Evolutionary conservation across 2,113 vertebrate species (phyloP), one percentile per base, ranked within the genome.

Genomic region (Cynoglossus semilaevis): DNA sequence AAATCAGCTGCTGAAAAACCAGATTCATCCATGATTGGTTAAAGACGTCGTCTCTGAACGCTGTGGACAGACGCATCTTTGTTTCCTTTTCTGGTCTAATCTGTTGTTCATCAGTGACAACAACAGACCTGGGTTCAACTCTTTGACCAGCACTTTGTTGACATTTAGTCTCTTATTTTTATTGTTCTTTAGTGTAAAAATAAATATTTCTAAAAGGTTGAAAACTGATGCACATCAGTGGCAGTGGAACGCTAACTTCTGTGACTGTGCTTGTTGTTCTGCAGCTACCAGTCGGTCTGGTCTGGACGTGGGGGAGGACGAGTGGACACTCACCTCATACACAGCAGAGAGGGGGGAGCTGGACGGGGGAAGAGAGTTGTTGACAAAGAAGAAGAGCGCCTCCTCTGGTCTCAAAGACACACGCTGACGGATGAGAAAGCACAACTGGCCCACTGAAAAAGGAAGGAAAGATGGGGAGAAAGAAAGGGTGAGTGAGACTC

Each of bases 351-450:
- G 96, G 17, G 95, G 94, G 14, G 93, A 96, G 61, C 96, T 98
- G 47, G 96, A 97, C 18, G 96, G 96, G 61, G 95, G 96, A 63
- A 99, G 94, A 35, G 95, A 95, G 70, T 98, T 99, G 90, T 96
- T 96, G 79, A 99, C 94, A 0, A 98, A 98, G 90, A 99, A 98
- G 91, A 99, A 98, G 48, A 98, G 92, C 1, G 96, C 96, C 63
- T 98, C 96, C 68, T 98, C 96, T 0, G 96, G 95, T 80, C 95
- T 91, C 91, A 99, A 89, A 77, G 94, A 95, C 73, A 99, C 93
- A 44, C 96, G 89, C 90, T 98, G 96, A 71, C 96, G 91, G 79
- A 99, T 97, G 87, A 99, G 88, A 88, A 99, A 99, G 81, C 95
- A 98, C 88, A 99, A 92, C 5, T 99, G 96, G 47, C 96, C 96